Evolutionary conservation across 1,140 invertebrate species (phyloP), one percentile per base, ranked within the genome.

Genomic region (Platyscapa corneri): DNA sequence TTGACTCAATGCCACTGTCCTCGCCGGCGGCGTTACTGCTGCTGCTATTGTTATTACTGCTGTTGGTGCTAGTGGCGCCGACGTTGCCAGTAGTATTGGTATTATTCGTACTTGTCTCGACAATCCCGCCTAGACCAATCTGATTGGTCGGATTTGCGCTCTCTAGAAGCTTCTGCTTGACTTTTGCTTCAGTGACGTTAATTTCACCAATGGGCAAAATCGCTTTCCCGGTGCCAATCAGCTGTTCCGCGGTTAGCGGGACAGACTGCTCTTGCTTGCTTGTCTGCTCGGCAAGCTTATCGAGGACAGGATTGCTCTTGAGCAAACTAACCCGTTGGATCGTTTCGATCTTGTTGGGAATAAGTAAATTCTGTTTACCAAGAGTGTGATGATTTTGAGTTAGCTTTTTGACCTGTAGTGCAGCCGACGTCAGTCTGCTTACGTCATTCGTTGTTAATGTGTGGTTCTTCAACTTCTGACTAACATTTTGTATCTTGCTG

Each of bases 1-100:
- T 98, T 10, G 97, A 98, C 90, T 98, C 97, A 32, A 98, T 98
- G 3, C 97, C 97, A 65, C 97, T 98, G 92, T 98, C 97, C 91
- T 98, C 97, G 34, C 97, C 97, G 85, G 49, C 95, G 93, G 70
- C 94, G 90, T 39, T 91, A 16, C 23, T 83, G 20, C n/a, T 82
- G 30, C 70, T 72, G 32, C 78, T 96, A 18, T n/a, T 56, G n/a
- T 37, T 79, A 39, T 14, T 30, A 8, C 8, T 60, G 37, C 83
- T 96, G 32, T 96, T 96, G 27, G 16, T 53, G 53, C 34, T 39
- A n/a, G 27, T 78, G 30, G 30, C 49, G 3, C 32, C 42, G 2
- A 37, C 23, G 20, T 37, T 60, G 27, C 34, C 56, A 86, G 76
- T 95, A 93, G 87, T 94, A 89, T 56, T 85, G 39, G 87, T 89